Percentiles rank a stretch among this genome's conserved stretches.
Evolutionary conservation across 23 tunicate species (phyloP).

Genomic region (Corella eumyota): DNA sequence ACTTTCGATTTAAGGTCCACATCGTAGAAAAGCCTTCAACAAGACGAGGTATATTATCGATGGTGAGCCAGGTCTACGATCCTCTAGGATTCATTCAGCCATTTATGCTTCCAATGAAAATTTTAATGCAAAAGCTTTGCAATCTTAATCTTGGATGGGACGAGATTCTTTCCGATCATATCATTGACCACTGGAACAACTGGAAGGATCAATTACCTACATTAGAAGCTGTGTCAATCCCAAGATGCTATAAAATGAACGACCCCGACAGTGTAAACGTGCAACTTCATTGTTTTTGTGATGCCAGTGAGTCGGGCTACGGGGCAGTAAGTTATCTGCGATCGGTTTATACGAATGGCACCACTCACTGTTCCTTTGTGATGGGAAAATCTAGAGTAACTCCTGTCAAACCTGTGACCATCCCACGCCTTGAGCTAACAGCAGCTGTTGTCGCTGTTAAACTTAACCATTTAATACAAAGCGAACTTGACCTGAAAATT

Average conservation of each 20-base stretch:
- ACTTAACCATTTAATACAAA: not conserved
- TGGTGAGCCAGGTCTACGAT: conserved; percentile 15
- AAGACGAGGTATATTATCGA: conserved; percentile 25
- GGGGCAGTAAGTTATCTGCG: conserved; percentile 25
- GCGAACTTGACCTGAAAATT: not conserved
- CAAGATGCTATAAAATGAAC: not conserved
- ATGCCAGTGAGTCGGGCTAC: conserved; percentile 16
- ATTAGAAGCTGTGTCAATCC: conserved; percentile 4
- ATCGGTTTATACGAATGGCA: not conserved
- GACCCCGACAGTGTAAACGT: not conserved
- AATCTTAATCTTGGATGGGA: conserved; percentile 15
- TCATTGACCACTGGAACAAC: conserved; percentile 7
- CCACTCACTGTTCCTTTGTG: conserved; percentile 3
- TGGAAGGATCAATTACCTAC: conserved; percentile 8
- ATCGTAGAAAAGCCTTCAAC: conserved; percentile 15
- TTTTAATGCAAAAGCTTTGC: conserved; percentile 13
- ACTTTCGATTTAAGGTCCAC: conserved; percentile 4
- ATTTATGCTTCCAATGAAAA: conserved; percentile 19
- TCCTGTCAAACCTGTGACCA: not conserved
- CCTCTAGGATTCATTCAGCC: conserved; percentile 27
- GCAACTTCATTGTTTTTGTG: conserved; percentile 34
- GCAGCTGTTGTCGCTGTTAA: not conserved
- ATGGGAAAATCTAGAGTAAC: not conserved
- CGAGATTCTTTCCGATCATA: not conserved
- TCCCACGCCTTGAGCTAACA: conserved; percentile 4